These are phyloP conservation scores for Laterallus jamaicensis DNA, from an alignment of 2,113 vertebrate genomes.

Conservation along the genomic window DNA sequence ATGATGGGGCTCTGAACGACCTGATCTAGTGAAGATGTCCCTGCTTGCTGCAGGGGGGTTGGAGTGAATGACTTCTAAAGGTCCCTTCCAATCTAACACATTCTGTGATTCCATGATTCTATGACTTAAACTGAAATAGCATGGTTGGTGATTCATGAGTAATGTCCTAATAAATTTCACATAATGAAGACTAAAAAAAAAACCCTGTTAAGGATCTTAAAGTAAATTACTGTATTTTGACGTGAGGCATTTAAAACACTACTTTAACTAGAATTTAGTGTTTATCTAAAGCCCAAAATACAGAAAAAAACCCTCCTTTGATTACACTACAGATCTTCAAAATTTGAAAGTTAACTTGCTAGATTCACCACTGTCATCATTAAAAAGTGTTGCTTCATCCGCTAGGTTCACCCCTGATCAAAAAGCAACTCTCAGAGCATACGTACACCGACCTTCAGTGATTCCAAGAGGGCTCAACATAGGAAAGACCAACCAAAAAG, in stretches of 20 bases:
- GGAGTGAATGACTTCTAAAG: too few species aligned
- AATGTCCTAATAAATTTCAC: background rate
- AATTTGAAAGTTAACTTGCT: background rate
- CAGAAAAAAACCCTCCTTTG: background rate
- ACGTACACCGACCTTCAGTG: background rate
- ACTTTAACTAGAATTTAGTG: background rate
- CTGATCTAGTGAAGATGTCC: too few species aligned
- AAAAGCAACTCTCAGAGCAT: background rate
- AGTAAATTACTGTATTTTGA: background rate
- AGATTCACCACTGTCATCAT: background rate
- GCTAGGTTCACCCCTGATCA: background rate
- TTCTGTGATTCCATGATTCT: too few species aligned
- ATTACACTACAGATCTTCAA: background rate
- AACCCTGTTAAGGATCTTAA: background rate
- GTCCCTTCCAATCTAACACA: too few species aligned
- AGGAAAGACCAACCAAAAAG: background rate
- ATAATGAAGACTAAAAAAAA: background rate
- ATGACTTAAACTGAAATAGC: background rate
- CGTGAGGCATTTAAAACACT: background rate
- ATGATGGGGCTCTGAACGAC: too few species aligned
- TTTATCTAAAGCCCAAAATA: background rate
- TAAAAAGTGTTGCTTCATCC: background rate
- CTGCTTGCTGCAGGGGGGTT: too few species aligned
- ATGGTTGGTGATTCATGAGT: background rate
- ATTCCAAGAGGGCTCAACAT: background rate